A percentile compares a stretch with the other conserved stretches of the same genome.
Evolutionary conservation across 2,888 invertebrate species (phyloP).

Genomic region (Corbicula japonica): DNA sequence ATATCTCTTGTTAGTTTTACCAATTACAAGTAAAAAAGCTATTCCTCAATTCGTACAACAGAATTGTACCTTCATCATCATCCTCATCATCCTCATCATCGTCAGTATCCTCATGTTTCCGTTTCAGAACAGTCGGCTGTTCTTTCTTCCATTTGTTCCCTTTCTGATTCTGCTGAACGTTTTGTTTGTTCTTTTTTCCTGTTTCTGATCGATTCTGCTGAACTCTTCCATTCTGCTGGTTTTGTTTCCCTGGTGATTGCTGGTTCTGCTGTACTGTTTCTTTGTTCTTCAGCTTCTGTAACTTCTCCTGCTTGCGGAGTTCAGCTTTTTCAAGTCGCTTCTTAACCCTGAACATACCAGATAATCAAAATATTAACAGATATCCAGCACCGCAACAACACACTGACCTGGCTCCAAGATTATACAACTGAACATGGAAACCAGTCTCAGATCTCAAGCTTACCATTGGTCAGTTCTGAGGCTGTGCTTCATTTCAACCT

Average conservation of each 20-base stretch:
- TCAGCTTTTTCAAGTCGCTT: slow-evolving; percentile 50
- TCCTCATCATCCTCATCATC: slow-evolving; percentile 4
- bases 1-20: too few species aligned
- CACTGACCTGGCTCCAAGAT: too few species aligned
- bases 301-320: slow-evolving; percentile 36
- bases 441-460: too few species aligned
- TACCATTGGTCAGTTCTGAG: too few species aligned
- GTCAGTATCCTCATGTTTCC: slow-evolving; percentile 10
- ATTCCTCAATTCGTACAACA: too few species aligned
- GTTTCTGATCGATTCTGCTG: background rate
- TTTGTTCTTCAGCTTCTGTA: slow-evolving; percentile 32
- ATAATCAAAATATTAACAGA: too few species aligned
- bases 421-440: too few species aligned
- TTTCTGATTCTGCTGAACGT: background rate
- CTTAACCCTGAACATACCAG: slow-evolving; percentile 42
- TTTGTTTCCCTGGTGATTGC: slow-evolving; percentile 18
- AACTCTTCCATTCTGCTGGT: slow-evolving; percentile 3
- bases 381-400: too few species aligned
- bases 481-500: too few species aligned
- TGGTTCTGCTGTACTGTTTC: slow-evolving; percentile 6
- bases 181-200: background rate
- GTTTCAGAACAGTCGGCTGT: too few species aligned
- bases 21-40: too few species aligned
- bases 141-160: slow-evolving; percentile 12
- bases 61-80: background rate